Base-by-base conservation (phyloP, 2,113 vertebrate species). In the Circaetus cinerascens region DNA sequence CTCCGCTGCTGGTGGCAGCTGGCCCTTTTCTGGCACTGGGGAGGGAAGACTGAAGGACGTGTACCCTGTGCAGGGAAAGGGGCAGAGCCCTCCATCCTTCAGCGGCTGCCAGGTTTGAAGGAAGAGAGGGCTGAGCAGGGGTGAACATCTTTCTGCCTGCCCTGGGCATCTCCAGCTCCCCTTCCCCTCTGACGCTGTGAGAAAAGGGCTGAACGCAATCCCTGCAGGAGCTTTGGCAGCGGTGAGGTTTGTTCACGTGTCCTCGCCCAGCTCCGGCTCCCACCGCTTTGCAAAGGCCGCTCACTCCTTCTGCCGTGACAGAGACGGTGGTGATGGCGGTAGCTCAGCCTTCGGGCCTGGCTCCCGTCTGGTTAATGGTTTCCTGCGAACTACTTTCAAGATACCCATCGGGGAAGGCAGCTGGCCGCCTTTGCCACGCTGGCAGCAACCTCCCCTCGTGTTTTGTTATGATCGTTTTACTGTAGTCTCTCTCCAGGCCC, bases 311-410 rank as follows among this genome's bases (percentile, higher is more conserved):
- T 86, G 40, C 29, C 0, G 0, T 80, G 78, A 34, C 63, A 57
- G 51, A 83, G 71, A 16, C 2, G 7, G 64, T 3, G 16, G 40
- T 3, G 3, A 15, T 27, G 66, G 40, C 7, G 7, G 60, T 22
- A 63, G 64, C 72, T 86, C 77, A 84, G 64, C 51, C 72, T 45
- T 48, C 3, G 12, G 59, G 77, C 57, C 68, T 50, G 78, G 48
- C 66, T 95, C 17, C 29, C 21, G 34, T 95, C 79, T 56, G 69
- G 36, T 76, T 88, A 55, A 92, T 80, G 88, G 81, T 83, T 95
- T 95, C 91, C 94, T 96, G 81, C 64, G 77, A 91, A 48, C n/a
- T 2, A 9, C 73, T 96, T 90, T 82, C 62, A 36, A 60, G 90
- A 90, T 56, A 64, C 27, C 48, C 67, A 45, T 66, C 0, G 0